Conservation (phyloP, 2,113 vertebrate genomes). For the Seriola quinqueradiata region DNA sequence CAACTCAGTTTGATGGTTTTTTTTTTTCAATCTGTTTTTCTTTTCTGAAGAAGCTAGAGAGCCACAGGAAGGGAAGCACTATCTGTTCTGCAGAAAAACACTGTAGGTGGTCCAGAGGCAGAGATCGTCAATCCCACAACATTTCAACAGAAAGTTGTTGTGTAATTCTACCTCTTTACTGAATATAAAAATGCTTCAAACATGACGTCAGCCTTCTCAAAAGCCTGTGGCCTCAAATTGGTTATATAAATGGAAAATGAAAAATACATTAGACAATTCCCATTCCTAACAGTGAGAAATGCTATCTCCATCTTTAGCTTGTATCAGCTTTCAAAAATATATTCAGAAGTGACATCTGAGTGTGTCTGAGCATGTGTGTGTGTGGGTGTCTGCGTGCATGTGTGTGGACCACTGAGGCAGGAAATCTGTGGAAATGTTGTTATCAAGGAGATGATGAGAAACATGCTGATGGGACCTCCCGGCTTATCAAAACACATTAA, state of each 20-base stretch:
- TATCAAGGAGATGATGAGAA: constrained; percentile 75
- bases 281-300: constrained; percentile 4
- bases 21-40: neutral
- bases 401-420: constrained; percentile 50
- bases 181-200: constrained; percentile 31
- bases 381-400: constrained; percentile 20
- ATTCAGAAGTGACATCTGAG: constrained; percentile 44
- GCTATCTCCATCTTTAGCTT: constrained; percentile 33
- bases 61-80: neutral
- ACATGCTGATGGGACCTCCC: constrained; percentile 71
- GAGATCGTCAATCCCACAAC: constrained; percentile 32
- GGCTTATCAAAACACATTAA: constrained; percentile 76
- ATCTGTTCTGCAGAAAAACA: constrained; percentile 30
- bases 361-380: constrained; percentile 22
- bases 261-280: constrained; percentile 28
- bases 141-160: constrained; percentile 33
- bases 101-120: constrained; percentile 52
- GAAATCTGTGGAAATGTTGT: constrained; percentile 71
- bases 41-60: neutral
- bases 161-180: constrained; percentile 46
- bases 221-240: constrained; percentile 17
- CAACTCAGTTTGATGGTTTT: neutral
- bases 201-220: constrained; percentile 39
- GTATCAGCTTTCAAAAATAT: constrained; percentile 32
- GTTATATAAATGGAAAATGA: constrained; percentile 37